Conservation (phyloP, 1,140 invertebrate genomes). For the Coptotermes formosanus region DNA sequence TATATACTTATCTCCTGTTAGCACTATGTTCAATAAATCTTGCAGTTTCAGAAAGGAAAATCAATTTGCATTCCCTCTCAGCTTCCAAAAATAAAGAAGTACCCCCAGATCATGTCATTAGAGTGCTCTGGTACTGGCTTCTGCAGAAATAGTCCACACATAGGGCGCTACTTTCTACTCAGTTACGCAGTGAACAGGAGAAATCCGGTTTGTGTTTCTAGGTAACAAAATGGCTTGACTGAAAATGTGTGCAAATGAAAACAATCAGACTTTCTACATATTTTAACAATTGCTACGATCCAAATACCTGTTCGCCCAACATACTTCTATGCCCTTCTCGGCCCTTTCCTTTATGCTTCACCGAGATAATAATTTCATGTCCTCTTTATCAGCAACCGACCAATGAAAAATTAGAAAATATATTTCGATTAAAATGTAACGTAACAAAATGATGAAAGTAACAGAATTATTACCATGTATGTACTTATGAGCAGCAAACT, state of each 20-base stretch:
- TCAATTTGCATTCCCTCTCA: not conserved
- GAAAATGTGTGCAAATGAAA: too few relatives aligned
- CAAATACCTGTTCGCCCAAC: not conserved
- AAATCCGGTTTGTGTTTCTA: too few relatives aligned
- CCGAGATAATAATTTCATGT: not conserved
- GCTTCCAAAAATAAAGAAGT: not conserved
- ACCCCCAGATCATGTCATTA: too few relatives aligned
- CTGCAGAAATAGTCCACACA: too few relatives aligned
- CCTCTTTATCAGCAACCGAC: constrained; percentile 1
- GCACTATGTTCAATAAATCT: not conserved
- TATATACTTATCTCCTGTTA: not conserved
- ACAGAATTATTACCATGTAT: not conserved
- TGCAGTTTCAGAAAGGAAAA: too few relatives aligned
- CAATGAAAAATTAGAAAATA: not conserved
- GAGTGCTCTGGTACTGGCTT: too few relatives aligned
- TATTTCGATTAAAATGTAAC: not conserved
- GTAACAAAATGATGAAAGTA: not conserved
- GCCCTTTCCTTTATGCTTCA: not conserved
- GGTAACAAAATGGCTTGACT: too few relatives aligned
- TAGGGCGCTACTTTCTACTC: too few relatives aligned
- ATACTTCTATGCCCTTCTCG: not conserved
- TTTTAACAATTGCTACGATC: not conserved
- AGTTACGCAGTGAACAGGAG: too few relatives aligned
- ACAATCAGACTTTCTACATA: too few relatives aligned
- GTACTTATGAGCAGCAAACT: not conserved